These are phyloP conservation scores for Uria aalge DNA, from an alignment of 2,113 vertebrate species.

Conservation along the genomic window DNA sequence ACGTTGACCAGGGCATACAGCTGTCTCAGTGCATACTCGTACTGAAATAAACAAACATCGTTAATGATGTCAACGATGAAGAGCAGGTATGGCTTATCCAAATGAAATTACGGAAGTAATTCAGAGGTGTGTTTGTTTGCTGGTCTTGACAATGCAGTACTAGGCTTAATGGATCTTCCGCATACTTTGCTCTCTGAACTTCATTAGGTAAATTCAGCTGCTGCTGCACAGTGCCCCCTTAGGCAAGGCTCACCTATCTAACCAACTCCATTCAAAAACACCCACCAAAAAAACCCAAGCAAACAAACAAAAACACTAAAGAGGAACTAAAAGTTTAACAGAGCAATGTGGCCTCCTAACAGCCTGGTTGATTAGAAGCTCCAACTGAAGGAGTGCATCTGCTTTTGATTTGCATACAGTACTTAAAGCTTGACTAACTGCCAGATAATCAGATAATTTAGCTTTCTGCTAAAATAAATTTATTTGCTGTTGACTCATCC, in stretches of 20 bases:
- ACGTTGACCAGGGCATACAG: constrained; percentile 90
- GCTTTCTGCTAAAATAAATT: not conserved
- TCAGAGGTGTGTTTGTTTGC: not conserved
- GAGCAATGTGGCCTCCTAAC: not conserved
- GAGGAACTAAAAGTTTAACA: not conserved
- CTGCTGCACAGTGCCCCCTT: not conserved
- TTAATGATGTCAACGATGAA: not conserved
- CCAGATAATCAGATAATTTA: not conserved
- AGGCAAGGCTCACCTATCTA: not conserved
- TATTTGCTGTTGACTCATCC: not conserved
- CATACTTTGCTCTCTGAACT: not conserved
- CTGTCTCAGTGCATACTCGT: constrained; percentile 88
- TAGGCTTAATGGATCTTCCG: not conserved
- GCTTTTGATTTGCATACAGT: not conserved
- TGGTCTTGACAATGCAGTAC: not conserved
- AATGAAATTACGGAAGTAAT: not conserved
- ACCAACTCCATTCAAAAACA: not conserved
- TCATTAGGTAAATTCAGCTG: not conserved
- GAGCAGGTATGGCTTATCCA: not conserved
- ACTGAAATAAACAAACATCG: constrained; percentile 77
- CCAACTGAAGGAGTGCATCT: not conserved
- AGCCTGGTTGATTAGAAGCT: not conserved
- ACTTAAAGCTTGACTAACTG: not conserved
- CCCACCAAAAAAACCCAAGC: not conserved
- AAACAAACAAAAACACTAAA: not conserved